Percentiles rank a stretch among this genome's conserved stretches.
phyloP scores from a whole-genome alignment of 2,888 invertebrate genomes.

The Ernsta delagoae region DNA sequence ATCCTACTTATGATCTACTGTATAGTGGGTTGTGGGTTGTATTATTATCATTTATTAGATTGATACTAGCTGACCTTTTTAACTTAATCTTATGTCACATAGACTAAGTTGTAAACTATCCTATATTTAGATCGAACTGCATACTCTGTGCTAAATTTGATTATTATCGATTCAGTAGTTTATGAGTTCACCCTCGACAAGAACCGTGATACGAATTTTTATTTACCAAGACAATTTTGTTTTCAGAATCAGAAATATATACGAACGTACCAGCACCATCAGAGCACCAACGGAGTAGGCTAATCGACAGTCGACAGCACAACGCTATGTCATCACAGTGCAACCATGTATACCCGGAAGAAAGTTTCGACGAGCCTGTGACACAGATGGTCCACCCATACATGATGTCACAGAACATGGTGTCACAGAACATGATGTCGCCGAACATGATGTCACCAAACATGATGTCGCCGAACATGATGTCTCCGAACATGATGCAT shows the following conservation, averaged over 20 bases:
- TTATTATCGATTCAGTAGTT: too few species aligned
- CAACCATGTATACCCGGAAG: conserved; percentile 53
- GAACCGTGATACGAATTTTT: too few species aligned
- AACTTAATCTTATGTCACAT: too few species aligned
- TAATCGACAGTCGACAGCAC: conserved; percentile 54
- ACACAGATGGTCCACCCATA: conserved; percentile 53
- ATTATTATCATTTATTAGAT: too few species aligned
- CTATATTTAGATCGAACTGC: too few species aligned
- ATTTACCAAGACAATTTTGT: too few species aligned
- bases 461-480: conserved; percentile 39
- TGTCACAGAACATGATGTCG: conserved; percentile 1
- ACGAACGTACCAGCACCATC: conserved; percentile 67
- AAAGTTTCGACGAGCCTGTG: conserved; percentile 56
- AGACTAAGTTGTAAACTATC: too few species aligned
- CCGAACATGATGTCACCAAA: background rate
- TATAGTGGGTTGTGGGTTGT: too few species aligned
- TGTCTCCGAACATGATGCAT: conserved; percentile 53
- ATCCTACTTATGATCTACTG: too few species aligned
- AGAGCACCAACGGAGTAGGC: conserved; percentile 49
- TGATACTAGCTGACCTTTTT: too few species aligned
- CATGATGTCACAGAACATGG: conserved; percentile 39
- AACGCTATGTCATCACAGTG: conserved; percentile 48
- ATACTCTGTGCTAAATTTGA: too few species aligned
- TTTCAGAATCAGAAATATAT: conserved; percentile 70
- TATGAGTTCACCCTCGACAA: too few species aligned